These are phyloP conservation scores for Lampris megalopsis DNA, from an alignment of 2,113 vertebrate genomes.

Conservation along the genomic window DNA sequence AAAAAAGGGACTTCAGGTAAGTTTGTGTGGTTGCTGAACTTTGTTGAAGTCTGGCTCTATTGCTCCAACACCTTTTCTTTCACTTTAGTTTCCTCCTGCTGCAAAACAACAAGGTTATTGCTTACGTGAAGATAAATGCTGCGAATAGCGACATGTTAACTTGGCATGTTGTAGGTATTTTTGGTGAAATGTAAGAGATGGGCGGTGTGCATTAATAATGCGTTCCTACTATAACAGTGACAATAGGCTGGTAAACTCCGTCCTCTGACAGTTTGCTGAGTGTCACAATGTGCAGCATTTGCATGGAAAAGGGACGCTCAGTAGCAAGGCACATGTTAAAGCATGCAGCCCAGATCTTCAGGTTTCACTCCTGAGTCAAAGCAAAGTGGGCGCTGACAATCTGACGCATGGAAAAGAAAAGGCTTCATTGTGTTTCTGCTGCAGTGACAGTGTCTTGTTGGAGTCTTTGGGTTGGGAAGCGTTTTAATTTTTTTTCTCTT, in stretches of 20 bases:
- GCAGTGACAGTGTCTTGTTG: too few species aligned
- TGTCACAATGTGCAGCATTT: not conserved
- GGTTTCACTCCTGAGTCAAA: not conserved
- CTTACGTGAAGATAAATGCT: too few species aligned
- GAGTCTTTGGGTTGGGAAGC: too few species aligned
- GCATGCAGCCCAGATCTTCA: slow-evolving; percentile 33
- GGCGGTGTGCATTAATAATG: too few species aligned
- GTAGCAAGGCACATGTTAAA: slow-evolving; percentile 44
- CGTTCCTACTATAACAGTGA: not conserved
- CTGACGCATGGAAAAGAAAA: not conserved
- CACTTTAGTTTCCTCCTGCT: too few species aligned
- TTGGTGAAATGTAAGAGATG: too few species aligned
- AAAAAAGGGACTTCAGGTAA: slow-evolving; percentile 65
- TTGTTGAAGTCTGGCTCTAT: too few species aligned
- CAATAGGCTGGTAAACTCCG: not conserved
- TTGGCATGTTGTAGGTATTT: too few species aligned
- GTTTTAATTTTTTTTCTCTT: too few species aligned
- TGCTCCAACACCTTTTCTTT: too few species aligned
- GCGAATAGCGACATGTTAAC: too few species aligned
- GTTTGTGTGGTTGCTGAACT: slow-evolving; percentile 6
- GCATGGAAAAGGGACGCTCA: not conserved
- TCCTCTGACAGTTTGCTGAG: slow-evolving; percentile 14
- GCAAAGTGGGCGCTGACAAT: not conserved
- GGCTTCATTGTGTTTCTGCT: not conserved
- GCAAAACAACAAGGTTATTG: too few species aligned